A percentile compares a stretch with the other conserved stretches of the same genome.
These are phyloP conservation scores for Bathynomus jamesi DNA, from an alignment of 1,140 invertebrate species.

Conservation along the genomic window DNA sequence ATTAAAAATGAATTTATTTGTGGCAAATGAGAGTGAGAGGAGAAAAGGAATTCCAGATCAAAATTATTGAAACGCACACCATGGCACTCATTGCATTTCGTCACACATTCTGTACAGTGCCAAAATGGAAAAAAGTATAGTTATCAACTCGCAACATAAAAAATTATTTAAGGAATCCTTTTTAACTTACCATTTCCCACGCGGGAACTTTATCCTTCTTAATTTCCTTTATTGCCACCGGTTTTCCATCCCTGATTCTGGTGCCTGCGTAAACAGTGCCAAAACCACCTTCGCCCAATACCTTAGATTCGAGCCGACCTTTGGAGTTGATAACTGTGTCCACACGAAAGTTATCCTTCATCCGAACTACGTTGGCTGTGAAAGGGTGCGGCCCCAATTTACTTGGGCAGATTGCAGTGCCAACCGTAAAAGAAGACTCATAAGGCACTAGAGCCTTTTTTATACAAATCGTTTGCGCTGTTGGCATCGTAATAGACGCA, in stretches of 20 bases:
- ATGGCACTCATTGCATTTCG: too few species aligned
- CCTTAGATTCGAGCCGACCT: conserved; percentile 11
- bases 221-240: conserved; percentile 36
- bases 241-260: conserved; percentile 44
- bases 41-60: too few species aligned
- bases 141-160: too few species aligned
- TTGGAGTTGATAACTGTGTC: neutral
- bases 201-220: conserved; percentile 6
- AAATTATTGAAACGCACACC: too few species aligned
- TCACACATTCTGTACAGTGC: too few species aligned
- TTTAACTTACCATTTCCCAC: conserved; percentile 14
- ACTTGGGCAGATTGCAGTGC: neutral
- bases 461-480: neutral
- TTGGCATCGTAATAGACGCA: neutral
- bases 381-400: neutral
- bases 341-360: neutral
- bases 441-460: neutral
- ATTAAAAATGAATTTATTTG: too few species aligned
- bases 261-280: conserved; percentile 49
- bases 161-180: too few species aligned
- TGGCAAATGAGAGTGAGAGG: too few species aligned
- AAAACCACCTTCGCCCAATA: conserved; percentile 50
- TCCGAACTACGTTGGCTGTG: neutral
- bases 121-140: too few species aligned
- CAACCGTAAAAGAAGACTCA: neutral